These are phyloP conservation scores for Rhincodon typus DNA, from an alignment of 2,797 vertebrate genomes.

Conservation along the genomic window DNA sequence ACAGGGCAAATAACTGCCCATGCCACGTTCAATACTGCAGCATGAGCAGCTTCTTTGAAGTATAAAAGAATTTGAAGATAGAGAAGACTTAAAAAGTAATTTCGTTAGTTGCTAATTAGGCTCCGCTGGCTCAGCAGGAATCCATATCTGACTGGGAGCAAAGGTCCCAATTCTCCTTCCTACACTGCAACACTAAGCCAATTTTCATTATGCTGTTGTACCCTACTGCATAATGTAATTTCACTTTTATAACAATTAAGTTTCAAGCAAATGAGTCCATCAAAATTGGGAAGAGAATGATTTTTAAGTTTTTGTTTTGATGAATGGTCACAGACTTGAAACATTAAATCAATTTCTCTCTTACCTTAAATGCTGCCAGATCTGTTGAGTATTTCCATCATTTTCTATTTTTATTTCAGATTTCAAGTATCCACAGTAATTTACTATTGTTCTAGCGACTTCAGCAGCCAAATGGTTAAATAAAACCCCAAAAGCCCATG, in stretches of 20 bases:
- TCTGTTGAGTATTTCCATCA: neutral
- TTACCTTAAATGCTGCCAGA: neutral
- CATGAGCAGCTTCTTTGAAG: neutral
- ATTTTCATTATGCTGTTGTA: neutral
- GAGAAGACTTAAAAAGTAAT: neutral
- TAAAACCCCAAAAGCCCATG: neutral
- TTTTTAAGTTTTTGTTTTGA: neutral
- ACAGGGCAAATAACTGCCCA: neutral
- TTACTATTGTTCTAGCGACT: neutral
- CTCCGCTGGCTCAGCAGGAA: too few relatives aligned
- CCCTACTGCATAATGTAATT: neutral
- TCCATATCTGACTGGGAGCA: neutral
- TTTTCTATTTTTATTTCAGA: neutral
- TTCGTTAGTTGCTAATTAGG: too few relatives aligned
- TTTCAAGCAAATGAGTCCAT: neutral
- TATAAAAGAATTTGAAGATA: neutral
- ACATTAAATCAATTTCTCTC: too few relatives aligned
- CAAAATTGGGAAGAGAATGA: neutral
- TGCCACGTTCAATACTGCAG: neutral
- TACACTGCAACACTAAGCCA: neutral
- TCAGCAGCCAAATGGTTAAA: neutral
- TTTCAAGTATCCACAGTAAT: neutral
- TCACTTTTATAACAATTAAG: neutral
- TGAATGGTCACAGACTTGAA: too few relatives aligned
- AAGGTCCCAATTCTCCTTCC: too few relatives aligned